Evolutionary conservation across 2,888 invertebrate genomes (phyloP), one percentile per base, ranked within the genome.

Genomic region (Graphium colonna): DNA sequence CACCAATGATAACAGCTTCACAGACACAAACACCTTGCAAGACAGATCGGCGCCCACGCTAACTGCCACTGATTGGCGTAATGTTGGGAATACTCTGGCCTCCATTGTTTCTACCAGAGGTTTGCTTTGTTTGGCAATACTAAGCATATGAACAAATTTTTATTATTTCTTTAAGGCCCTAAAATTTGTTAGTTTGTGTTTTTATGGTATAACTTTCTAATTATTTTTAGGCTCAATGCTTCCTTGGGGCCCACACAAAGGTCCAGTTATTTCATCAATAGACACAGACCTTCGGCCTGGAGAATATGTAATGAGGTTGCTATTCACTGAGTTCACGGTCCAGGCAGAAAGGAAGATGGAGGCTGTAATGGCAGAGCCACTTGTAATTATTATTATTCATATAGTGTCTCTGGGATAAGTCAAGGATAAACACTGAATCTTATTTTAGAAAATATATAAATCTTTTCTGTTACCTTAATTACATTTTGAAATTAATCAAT

Each of bases 331-430:
- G 82, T 98, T 99, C 73, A 98, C 98, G 0, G 91, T 95, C 1
- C 95, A 97, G 69, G 97, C 98, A 0, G 98, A 98, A 72, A 95
- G 95, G 75, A 99, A 99, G 86, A 97, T 99, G 85, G 98, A 98
- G 74, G 92, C 94, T 51, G 97, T 99, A 0, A 95, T 98, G 93
- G 92, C 95, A 50, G 99, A 99, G 79, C 94, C 96, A 56, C 89
- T 95, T 81, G 96, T 96, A 85, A n/a, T n/a, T n/a, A n/a, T n/a
- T n/a, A n/a, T n/a, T n/a, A n/a, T n/a, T n/a, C n/a, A n/a, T n/a
- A n/a, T n/a, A n/a, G n/a, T n/a, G n/a, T n/a, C n/a, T n/a, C n/a
- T n/a, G n/a, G n/a, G n/a, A n/a, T n/a, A n/a, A n/a, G n/a, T n/a
- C n/a, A n/a, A n/a, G n/a, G n/a, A n/a, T n/a, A n/a, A n/a, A n/a